These are phyloP conservation scores for Esox lucius DNA, from an alignment of 2,797 vertebrate genomes.

Conservation along the genomic window DNA sequence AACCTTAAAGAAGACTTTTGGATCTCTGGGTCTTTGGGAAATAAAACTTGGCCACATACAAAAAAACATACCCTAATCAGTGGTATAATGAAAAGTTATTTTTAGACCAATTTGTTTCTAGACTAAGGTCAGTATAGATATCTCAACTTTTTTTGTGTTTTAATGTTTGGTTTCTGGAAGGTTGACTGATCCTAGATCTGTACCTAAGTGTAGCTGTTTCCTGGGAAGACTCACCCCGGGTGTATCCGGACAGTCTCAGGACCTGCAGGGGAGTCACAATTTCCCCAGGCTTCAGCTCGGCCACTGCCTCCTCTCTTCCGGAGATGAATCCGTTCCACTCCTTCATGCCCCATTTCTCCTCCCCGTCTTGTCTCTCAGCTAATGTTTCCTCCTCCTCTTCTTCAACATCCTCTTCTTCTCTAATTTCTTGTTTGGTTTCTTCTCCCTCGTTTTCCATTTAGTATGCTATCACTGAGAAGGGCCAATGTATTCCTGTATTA, in stretches of 20 bases:
- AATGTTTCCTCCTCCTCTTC: constrained; percentile 16
- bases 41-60: not conserved
- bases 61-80: not conserved
- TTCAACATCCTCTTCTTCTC: constrained; percentile 10
- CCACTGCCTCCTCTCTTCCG: constrained; percentile 15
- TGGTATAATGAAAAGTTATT: not conserved
- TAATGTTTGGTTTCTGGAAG: not conserved
- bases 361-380: constrained; percentile 3
- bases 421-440: constrained; percentile 14
- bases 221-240: constrained; percentile 49
- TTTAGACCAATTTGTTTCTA: not conserved
- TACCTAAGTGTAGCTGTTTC: not conserved
- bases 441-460: constrained; percentile 43
- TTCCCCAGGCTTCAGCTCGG: constrained; percentile 45
- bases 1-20: too few relatives aligned
- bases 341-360: constrained; percentile 28
- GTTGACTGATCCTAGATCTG: not conserved
- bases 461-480: not conserved
- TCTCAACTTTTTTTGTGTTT: not conserved
- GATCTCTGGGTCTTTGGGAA: too few relatives aligned
- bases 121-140: not conserved
- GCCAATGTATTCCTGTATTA: constrained; percentile 3
- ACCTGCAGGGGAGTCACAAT: constrained; percentile 59
- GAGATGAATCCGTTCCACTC: constrained; percentile 59
- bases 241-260: constrained; percentile 58